These are phyloP conservation scores for Pseudomugil gertrudae DNA, from an alignment of 2,797 vertebrate species.

Conservation along the genomic window DNA sequence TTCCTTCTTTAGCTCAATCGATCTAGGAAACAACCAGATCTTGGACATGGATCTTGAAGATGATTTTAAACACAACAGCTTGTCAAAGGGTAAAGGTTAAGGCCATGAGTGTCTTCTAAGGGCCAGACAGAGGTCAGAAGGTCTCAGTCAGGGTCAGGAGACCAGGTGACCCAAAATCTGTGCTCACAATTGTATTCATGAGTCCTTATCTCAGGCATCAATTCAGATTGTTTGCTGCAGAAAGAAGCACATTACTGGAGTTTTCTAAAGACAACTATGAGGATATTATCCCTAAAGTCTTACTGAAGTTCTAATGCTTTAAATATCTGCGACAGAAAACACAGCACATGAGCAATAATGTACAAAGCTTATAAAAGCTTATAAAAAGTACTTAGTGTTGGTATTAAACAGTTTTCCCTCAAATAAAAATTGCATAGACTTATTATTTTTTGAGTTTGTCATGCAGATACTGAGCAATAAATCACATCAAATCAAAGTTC, in stretches of 20 bases:
- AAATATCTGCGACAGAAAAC: no score
- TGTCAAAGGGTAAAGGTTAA: conserved; percentile 84
- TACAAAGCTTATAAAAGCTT: neutral
- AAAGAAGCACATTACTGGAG: neutral
- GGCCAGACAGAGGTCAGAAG: conserved; percentile 76
- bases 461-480: no score
- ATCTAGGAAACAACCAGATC: conserved; percentile 63
- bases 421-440: neutral
- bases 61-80: conserved; percentile 76
- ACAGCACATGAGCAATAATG: no score
- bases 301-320: no score
- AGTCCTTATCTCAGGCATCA: conserved; percentile 7
- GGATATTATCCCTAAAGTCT: neutral
- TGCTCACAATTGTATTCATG: conserved; percentile 50
- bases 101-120: conserved; percentile 73
- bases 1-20: conserved; percentile 53
- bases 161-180: conserved; percentile 75
- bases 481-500: no score
- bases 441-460: neutral
- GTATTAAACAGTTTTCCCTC: neutral
- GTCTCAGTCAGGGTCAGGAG: conserved; percentile 79
- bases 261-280: neutral
- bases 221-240: conserved; percentile 12
- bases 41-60: conserved; percentile 47
- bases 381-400: neutral